Evolutionary conservation across 1,140 invertebrate genomes (phyloP), one percentile per base, ranked within the genome.

Genomic region (Batillaria attramentaria): DNA sequence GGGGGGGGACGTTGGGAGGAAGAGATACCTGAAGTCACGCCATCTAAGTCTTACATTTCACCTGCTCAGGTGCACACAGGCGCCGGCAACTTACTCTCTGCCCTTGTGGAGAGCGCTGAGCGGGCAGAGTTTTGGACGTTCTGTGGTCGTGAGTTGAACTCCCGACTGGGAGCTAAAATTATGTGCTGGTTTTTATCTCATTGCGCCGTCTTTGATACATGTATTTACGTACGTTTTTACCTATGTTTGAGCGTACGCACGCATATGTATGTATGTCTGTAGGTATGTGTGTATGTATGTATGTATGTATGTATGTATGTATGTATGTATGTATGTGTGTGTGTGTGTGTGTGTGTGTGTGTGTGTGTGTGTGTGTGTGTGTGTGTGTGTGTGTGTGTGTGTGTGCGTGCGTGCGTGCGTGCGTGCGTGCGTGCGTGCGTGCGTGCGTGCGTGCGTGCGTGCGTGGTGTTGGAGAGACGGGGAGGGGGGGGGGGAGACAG

Each of bases 251-350:
- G 10, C 10, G 10, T 10, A 50, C 10, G 10, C 10, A 50, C 24
- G 24, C 6, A 20, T n/a, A 5, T 60, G 24, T 46, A 35, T 72
- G 33, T 46, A 35, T 72, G 33, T 72, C 33, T 72, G 33, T 72
- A 8, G 41, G 33, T 72, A 8, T 72, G 33, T 72, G 8, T 72
- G 33, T 72, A 8, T 72, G 33, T 72, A 35, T 72, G 37, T 46
- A 31, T 62, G 24, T 16, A 28, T 75, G 73, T 33, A 24, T 75
- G 57, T 62, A n/a, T 54, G 46, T 60, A 18, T 75, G 46, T 75
- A 0, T 75, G 46, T 69, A 3, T 35, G 3, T 33, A 20, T 35
- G 33, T 37, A 35, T 33, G 24, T 54, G 3, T 54, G 1, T 54
- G 3, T 54, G 1, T 54, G 10, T 10, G 24, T 54, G 46, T 54